Evolutionary conservation across 2,797 vertebrate species (phyloP).

Genomic region (Acanthurus leucopareius): DNA sequence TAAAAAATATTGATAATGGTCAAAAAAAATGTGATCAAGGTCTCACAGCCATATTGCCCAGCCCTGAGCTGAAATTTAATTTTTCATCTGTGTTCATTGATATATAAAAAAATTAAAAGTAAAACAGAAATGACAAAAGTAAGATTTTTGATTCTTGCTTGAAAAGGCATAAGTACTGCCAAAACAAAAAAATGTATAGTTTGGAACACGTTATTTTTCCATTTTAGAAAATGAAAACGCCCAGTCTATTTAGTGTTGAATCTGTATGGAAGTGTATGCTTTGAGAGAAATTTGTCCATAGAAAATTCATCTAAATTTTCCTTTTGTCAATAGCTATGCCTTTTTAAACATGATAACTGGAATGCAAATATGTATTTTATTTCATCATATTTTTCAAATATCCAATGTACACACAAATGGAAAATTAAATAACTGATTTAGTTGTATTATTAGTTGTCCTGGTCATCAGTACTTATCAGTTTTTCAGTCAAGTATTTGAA

Average conservation of each 20-base stretch:
- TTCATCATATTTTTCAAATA: neutral
- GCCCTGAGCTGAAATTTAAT: neutral
- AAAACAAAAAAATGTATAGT: neutral
- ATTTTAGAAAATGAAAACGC: neutral
- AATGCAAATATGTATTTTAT: neutral
- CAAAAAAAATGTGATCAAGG: no score
- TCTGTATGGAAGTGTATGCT: neutral
- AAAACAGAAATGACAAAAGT: neutral
- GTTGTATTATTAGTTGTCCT: constrained; percentile 16
- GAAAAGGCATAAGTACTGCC: neutral
- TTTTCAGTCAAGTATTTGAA: constrained; percentile 6
- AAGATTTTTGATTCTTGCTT: neutral
- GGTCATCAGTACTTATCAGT: constrained; percentile 18
- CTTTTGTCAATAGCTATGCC: neutral
- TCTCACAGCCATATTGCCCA: no score
- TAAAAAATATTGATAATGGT: no score
- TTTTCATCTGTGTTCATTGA: neutral
- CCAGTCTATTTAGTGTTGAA: neutral
- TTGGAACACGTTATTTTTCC: neutral
- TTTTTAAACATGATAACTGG: neutral
- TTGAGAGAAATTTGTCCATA: neutral
- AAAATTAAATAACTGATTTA: neutral
- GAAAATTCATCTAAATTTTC: neutral
- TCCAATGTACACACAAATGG: neutral
- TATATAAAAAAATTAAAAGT: no score